Evolutionary conservation across 1,140 invertebrate species (phyloP).

Genomic region (Diorhabda carinulata): DNA sequence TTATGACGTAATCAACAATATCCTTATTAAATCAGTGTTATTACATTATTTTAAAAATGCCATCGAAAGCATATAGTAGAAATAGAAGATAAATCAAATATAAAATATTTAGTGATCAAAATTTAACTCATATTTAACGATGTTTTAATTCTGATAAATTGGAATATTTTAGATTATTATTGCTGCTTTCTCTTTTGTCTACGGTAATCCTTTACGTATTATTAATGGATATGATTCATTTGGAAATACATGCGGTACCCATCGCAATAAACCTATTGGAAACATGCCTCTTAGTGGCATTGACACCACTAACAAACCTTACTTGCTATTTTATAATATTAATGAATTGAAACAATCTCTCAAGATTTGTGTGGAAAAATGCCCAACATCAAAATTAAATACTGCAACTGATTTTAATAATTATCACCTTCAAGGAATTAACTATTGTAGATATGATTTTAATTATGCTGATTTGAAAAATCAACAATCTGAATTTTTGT

Average conservation of each 20-base stretch:
- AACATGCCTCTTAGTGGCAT: constrained; percentile 73
- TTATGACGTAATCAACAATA: too few species aligned
- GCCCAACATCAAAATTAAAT: constrained; percentile 66
- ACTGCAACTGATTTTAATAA: constrained; percentile 66
- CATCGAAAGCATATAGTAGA: too few species aligned
- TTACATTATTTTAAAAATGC: too few species aligned
- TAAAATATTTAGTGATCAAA: too few species aligned
- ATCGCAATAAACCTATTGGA: constrained; percentile 69
- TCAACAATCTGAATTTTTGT: constrained; percentile 41
- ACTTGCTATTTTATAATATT: constrained; percentile 81
- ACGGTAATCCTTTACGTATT: constrained; percentile 81
- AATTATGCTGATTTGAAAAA: constrained; percentile 52
- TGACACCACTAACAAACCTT: constrained; percentile 75
- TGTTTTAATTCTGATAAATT: too few species aligned
- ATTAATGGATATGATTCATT: constrained; percentile 93
- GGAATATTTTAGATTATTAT: constrained; percentile 65
- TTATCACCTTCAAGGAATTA: constrained; percentile 66
- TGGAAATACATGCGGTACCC: constrained; percentile 90
- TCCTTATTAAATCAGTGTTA: too few species aligned
- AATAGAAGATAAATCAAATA: too few species aligned
- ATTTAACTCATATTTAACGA: too few species aligned
- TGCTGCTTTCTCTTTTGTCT: constrained; percentile 82
- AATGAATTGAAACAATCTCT: constrained; percentile 69
- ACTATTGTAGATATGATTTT: constrained; percentile 71
- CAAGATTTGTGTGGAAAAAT: constrained; percentile 86